Evolutionary conservation across 2,797 vertebrate species (phyloP).

Genomic region (Notamacropus eugenii): DNA sequence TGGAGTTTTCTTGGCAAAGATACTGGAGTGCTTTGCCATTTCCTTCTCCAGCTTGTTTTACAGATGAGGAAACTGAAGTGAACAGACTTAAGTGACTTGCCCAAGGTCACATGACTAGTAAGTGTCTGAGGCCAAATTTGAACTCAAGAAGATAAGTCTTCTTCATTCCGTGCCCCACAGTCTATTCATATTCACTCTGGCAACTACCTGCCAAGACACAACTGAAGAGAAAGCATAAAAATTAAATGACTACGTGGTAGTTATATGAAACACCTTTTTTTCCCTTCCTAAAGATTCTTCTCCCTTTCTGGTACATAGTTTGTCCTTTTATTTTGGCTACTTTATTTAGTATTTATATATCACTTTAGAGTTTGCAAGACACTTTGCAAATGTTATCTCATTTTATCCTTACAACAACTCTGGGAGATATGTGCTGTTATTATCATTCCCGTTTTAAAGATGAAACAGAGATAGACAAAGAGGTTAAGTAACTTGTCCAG

Average conservation of each 20-base stretch:
- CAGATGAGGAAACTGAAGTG: background rate
- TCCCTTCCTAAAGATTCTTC: conserved; percentile 25
- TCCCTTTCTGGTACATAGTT: conserved; percentile 15
- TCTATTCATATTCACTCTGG: background rate
- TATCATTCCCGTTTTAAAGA: background rate
- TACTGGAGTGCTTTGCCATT: background rate
- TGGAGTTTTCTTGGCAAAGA: background rate
- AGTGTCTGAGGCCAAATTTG: background rate
- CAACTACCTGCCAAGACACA: background rate
- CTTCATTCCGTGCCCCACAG: background rate
- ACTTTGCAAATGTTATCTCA: background rate
- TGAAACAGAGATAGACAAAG: background rate
- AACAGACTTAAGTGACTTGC: background rate
- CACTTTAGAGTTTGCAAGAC: background rate
- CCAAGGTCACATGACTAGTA: background rate
- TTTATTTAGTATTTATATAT: background rate
- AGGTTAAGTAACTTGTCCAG: background rate
- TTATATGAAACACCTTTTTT: conserved; percentile 46
- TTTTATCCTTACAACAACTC: background rate
- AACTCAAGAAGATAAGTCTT: background rate
- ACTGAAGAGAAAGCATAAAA: conserved; percentile 6
- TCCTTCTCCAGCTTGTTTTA: background rate
- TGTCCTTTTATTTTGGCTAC: background rate
- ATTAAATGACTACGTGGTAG: conserved; percentile 45
- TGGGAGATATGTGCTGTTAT: background rate